Evolutionary conservation across 1,140 invertebrate species (phyloP).

Genomic region (Rhagoletis zephyria): DNA sequence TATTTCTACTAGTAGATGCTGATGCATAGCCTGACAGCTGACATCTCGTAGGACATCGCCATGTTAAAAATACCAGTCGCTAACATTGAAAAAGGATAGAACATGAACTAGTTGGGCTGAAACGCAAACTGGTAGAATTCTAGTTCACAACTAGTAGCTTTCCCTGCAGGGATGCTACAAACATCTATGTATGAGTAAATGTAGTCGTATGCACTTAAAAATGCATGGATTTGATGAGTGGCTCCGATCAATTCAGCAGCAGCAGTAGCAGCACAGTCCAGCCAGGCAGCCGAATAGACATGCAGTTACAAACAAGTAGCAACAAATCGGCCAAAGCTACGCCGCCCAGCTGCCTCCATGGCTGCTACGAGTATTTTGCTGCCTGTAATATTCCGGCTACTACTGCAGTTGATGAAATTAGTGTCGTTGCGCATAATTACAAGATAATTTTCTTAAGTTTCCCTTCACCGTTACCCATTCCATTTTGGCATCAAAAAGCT

Average conservation of each 20-base stretch:
- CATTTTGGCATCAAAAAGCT: slow-evolving; percentile 28
- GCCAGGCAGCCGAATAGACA: not conserved
- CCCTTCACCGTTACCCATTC: slow-evolving; percentile 43
- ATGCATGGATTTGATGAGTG: not conserved
- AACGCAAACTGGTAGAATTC: too few species aligned
- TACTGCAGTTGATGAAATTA: slow-evolving; percentile 54
- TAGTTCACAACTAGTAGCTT: too few species aligned
- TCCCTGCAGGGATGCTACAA: not conserved
- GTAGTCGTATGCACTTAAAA: not conserved
- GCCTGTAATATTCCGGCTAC: not conserved
- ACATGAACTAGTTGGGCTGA: too few species aligned
- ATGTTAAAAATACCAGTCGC: too few species aligned
- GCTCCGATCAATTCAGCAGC: not conserved
- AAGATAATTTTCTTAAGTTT: slow-evolving; percentile 66
- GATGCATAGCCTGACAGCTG: too few species aligned
- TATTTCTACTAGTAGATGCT: too few species aligned
- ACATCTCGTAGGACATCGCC: too few species aligned
- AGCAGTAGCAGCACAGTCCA: not conserved
- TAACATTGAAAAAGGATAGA: too few species aligned
- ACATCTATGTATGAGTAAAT: not conserved
- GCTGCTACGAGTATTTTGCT: too few species aligned
- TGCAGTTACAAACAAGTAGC: not conserved
- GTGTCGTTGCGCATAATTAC: slow-evolving; percentile 69
- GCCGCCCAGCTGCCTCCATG: not conserved
- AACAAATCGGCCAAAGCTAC: slow-evolving; percentile 23